A percentile compares a stretch with the other conserved stretches of the same genome.
Evolutionary conservation across 2,888 invertebrate species (phyloP).

Genomic region (Prosopocoilus inquinatus): DNA sequence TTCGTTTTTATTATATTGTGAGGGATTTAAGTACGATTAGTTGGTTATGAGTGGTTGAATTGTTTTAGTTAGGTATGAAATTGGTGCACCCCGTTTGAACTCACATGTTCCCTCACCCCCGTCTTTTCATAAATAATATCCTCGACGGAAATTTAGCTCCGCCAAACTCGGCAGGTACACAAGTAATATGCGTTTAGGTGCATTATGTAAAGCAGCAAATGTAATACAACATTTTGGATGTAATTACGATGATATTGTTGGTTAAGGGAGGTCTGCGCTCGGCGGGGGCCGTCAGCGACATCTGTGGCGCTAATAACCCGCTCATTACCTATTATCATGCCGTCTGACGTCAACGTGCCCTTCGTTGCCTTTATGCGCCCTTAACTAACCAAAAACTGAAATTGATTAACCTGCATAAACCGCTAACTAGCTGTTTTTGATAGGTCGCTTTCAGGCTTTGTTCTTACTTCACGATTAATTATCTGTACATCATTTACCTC

Average conservation of each 20-base stretch:
- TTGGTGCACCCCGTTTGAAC: too few species aligned
- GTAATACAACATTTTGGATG: conserved; percentile 3
- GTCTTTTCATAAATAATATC: too few species aligned
- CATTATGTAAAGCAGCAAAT: conserved; percentile 1
- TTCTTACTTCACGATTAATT: conserved; percentile 23
- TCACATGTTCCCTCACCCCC: too few species aligned
- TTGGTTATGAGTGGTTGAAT: too few species aligned
- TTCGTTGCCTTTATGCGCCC: conserved; percentile 41
- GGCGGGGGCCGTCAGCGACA: conserved; percentile 42
- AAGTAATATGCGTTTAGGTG: background rate
- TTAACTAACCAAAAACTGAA: conserved; percentile 46
- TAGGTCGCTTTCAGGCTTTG: conserved; percentile 33
- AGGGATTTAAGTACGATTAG: too few species aligned
- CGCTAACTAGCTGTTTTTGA: conserved; percentile 44
- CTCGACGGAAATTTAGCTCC: too few species aligned
- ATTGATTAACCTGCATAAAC: conserved; percentile 45
- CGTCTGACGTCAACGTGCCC: conserved; percentile 36
- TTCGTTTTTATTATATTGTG: too few species aligned
- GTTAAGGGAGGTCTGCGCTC: conserved; percentile 33
- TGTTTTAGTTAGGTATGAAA: too few species aligned
- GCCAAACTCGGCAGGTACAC: too few species aligned
- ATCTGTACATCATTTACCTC: conserved; percentile 18
- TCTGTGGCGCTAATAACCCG: conserved; percentile 46
- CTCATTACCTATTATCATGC: conserved; percentile 47
- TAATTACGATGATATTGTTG: conserved; percentile 31